Evolutionary conservation across 2,113 vertebrate species (phyloP), one percentile per base, ranked within the genome.

Genomic region (Austrofundulus limnaeus): DNA sequence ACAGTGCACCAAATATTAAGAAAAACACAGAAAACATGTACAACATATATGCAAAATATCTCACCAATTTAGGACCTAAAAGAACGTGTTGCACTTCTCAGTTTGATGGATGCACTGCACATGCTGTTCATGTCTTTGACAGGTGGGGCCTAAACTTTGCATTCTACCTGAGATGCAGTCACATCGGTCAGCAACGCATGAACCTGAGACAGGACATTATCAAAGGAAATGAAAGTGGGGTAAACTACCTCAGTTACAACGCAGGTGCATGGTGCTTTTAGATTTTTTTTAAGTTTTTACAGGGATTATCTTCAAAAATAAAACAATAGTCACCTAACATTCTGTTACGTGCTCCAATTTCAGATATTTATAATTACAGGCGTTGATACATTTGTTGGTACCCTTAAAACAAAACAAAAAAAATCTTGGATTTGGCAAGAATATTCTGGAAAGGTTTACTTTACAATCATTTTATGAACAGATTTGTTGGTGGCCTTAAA

Each of bases 131-230:
- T 72, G 80, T 84, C 56, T 24, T 68, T 75, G 62, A 81, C 54
- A 71, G 78, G 77, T 71, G 83, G 89, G 87, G 86, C 82, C 84
- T 81, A 70, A 75, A 77, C 63, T 78, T 91, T 88, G 87, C 87
- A 88, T 85, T 91, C 91, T 91, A 91, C 92, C 92, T 92, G 92
- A 92, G 92, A 88, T 91, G 90, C 84, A 91, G 88, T 87, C 82
- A 84, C 68, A 82, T 88, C 60, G 46, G 68, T 90, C 73, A 75
- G 73, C 80, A 84, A 85, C 49, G 66, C 61, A 78, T 87, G 83
- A 89, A 89, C 89, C 89, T 90, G 90, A 91, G 87, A 91, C 85
- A 66, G 82, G 85, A 87, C 75, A 48, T 64, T 63, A 74, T 73
- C 78, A 87, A 82, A 75, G 65, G 57, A 76, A 78, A 34, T 67